Evolutionary conservation across 1,140 invertebrate species (phyloP).

Genomic region (Heliothis subflexa): DNA sequence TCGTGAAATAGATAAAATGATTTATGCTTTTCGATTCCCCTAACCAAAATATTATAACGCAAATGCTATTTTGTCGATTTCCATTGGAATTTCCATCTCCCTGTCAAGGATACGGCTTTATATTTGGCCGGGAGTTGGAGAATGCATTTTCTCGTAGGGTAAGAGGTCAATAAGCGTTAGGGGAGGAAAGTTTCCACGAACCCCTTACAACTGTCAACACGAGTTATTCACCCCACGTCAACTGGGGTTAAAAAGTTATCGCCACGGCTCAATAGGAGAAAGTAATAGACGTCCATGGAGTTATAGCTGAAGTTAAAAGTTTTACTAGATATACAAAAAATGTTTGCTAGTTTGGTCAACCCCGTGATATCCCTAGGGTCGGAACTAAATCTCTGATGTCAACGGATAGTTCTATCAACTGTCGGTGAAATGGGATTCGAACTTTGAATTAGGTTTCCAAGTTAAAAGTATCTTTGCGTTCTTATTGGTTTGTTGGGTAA

Average conservation of each 20-base stretch:
- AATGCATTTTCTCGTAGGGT: conserved; percentile 65
- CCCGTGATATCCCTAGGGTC: conserved; percentile 24
- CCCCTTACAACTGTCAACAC: conserved; percentile 78
- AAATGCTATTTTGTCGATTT: conserved; percentile 57
- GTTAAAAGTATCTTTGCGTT: conserved; percentile 3
- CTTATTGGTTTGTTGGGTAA: conserved; percentile 4
- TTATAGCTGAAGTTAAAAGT: conserved; percentile 48
- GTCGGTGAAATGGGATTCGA: conserved; percentile 23
- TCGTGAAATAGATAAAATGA: conserved; percentile 44
- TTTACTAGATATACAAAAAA: conserved; percentile 44
- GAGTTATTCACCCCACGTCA: conserved; percentile 77
- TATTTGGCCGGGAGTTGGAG: conserved; percentile 48
- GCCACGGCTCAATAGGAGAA: conserved; percentile 66
- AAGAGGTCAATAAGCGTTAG: conserved; percentile 74
- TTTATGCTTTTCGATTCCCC: conserved; percentile 43
- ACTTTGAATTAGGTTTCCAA: conserved; percentile 29
- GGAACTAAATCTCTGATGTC: conserved; percentile 37
- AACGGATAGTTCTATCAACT: conserved; percentile 34
- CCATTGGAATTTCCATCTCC: conserved; percentile 57
- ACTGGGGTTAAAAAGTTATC: conserved; percentile 80
- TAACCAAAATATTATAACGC: conserved; percentile 46
- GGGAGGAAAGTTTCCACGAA: conserved; percentile 62
- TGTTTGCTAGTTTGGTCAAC: conserved; percentile 38
- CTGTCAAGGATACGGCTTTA: conserved; percentile 58
- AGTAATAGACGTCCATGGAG: conserved; percentile 61